A percentile compares a stretch with the other conserved stretches of the same genome.
These are phyloP conservation scores for Drosophila repletoides DNA, from an alignment of 1,140 invertebrate species.

Conservation along the genomic window DNA sequence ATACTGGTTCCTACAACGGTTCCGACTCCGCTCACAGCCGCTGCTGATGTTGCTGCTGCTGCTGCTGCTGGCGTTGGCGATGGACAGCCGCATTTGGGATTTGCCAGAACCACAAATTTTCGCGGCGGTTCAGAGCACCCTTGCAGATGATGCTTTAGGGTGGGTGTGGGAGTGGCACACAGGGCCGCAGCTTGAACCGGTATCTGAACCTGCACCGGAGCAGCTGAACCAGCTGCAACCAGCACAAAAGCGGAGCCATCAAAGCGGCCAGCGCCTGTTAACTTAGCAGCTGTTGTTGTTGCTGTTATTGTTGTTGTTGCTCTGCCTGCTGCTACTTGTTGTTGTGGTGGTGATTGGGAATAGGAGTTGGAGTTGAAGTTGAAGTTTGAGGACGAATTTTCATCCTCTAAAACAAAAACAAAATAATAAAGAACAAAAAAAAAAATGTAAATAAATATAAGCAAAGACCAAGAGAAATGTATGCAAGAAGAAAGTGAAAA, in stretches of 20 bases:
- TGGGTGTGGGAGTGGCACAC: constrained; percentile 13
- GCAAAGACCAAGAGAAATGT: constrained; percentile 11
- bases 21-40: not conserved
- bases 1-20: too few species aligned
- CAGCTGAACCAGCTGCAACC: constrained; percentile 4
- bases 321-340: constrained; percentile 12
- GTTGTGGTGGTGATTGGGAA: constrained; percentile 37
- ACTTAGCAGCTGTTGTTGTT: constrained; percentile 15
- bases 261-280: not conserved
- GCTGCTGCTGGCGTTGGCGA: constrained; percentile 5
- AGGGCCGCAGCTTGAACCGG: not conserved
- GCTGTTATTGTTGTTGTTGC: constrained; percentile 15
- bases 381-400: constrained; percentile 56
- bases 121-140: constrained; percentile 27
- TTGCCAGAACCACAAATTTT: constrained; percentile 38
- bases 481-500: constrained; percentile 3
- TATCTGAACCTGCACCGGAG: not conserved
- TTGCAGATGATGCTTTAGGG: constrained; percentile 57
- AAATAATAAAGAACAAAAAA: constrained; percentile 30
- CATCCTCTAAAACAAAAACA: constrained; percentile 51
- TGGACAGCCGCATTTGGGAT: constrained; percentile 20
- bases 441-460: constrained; percentile 37
- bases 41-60: not conserved
- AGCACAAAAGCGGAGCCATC: constrained; percentile 27
- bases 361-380: constrained; percentile 35